A percentile compares a stretch with the other conserved stretches of the same genome.
phyloP scores from a whole-genome alignment of 2,113 vertebrate species.

The Glaucidium brasilianum region DNA sequence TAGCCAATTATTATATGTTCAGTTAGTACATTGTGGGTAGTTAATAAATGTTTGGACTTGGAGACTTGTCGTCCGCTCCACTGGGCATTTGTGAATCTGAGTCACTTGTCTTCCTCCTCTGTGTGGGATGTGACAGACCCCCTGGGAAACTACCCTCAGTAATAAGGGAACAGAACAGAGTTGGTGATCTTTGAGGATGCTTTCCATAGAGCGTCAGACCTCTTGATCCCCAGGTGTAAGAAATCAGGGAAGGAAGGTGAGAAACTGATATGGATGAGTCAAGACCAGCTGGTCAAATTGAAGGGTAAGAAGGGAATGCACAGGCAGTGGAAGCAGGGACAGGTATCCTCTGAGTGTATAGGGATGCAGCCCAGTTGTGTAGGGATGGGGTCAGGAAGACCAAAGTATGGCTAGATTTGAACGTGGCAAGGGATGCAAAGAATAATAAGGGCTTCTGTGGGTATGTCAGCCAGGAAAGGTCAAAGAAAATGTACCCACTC shows the following conservation, averaged over 20 bases:
- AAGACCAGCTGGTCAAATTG: background rate
- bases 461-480: background rate
- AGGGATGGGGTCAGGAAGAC: background rate
- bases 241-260: background rate
- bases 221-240: background rate
- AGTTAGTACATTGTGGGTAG: too few species aligned
- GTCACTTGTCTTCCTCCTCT: too few species aligned
- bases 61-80: too few species aligned
- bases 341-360: background rate
- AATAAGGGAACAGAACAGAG: background rate
- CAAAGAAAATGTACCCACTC: background rate
- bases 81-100: too few species aligned
- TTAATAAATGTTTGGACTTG: too few species aligned
- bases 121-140: too few species aligned
- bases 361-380: background rate
- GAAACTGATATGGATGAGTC: too few species aligned
- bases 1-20: too few species aligned
- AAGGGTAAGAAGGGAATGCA: background rate
- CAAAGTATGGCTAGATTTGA: background rate
- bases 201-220: background rate
- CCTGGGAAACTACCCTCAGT: too few species aligned
- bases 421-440: background rate
- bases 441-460: background rate
- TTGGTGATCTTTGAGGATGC: background rate
- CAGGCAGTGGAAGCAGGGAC: background rate